Percentiles rank a stretch among this genome's conserved stretches.
Evolutionary conservation across 2,797 vertebrate species (phyloP).

Genomic region (Cottoperca gobio): DNA sequence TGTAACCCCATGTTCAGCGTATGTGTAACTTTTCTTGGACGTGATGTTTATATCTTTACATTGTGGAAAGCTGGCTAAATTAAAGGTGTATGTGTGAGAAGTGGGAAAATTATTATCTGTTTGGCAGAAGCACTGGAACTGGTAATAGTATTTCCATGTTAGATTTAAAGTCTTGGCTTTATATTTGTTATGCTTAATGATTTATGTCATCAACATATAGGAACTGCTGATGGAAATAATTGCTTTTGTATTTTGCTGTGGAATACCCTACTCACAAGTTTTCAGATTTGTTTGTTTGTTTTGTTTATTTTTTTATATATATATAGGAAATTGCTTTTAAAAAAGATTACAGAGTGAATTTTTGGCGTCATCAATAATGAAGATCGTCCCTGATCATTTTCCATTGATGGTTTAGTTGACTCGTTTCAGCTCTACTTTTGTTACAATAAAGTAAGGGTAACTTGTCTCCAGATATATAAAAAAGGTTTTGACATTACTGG

Average conservation of each 20-base stretch:
- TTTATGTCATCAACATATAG: too few relatives aligned
- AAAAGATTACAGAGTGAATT: background rate
- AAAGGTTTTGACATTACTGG: background rate
- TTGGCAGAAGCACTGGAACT: background rate
- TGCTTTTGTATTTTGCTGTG: background rate
- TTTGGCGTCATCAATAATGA: background rate
- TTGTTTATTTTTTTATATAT: too few relatives aligned
- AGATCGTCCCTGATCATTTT: background rate
- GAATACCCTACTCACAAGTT: background rate
- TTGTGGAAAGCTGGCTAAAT: background rate
- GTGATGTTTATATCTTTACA: slow-evolving; percentile 29
- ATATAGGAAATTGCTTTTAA: too few relatives aligned
- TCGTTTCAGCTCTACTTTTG: background rate
- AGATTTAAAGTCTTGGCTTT: background rate
- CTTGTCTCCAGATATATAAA: background rate
- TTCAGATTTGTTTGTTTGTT: too few relatives aligned
- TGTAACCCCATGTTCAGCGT: slow-evolving; percentile 23
- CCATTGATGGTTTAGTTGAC: background rate
- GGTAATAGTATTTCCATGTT: slow-evolving; percentile 22
- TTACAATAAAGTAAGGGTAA: background rate
- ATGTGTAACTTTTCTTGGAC: slow-evolving; percentile 6
- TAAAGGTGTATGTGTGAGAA: background rate
- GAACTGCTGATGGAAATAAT: background rate
- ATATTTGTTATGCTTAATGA: background rate
- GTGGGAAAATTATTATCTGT: background rate